Conservation (phyloP, 1,140 invertebrate species). For the Berghia stephanieae region DNA sequence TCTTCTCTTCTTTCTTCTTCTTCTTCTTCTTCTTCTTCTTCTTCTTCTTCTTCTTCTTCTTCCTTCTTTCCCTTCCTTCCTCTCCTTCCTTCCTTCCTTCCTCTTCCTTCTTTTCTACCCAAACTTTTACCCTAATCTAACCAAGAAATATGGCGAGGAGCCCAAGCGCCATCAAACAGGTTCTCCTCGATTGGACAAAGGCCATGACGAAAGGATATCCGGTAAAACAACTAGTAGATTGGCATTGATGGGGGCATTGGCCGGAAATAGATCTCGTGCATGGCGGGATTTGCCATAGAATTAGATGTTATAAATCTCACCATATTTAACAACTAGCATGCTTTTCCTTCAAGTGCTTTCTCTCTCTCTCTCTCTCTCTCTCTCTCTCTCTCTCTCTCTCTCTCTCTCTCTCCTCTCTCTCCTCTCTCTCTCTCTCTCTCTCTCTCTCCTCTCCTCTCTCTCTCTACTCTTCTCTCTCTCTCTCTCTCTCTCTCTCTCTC, state of each 20-base stretch:
- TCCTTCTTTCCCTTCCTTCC: not conserved
- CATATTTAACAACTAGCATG: no score
- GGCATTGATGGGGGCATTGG: no score
- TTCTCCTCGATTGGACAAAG: constrained; percentile 94
- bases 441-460: not conserved
- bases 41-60: not conserved
- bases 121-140: not conserved
- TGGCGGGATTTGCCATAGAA: no score
- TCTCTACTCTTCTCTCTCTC: not conserved
- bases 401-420: not conserved
- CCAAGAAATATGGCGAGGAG: constrained; percentile 71
- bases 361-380: not conserved
- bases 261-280: no score
- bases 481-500: not conserved
- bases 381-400: not conserved
- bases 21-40: not conserved
- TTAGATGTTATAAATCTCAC: no score
- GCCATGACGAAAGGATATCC: constrained; percentile 95
- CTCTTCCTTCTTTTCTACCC: not conserved
- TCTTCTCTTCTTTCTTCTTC: not conserved
- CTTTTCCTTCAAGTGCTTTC: not conserved
- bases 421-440: not conserved
- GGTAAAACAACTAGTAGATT: constrained; percentile 38
- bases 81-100: not conserved
- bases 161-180: constrained; percentile 93